phyloP scores from a whole-genome alignment of 2,888 invertebrate species.

The Bhutanitis thaidina region DNA sequence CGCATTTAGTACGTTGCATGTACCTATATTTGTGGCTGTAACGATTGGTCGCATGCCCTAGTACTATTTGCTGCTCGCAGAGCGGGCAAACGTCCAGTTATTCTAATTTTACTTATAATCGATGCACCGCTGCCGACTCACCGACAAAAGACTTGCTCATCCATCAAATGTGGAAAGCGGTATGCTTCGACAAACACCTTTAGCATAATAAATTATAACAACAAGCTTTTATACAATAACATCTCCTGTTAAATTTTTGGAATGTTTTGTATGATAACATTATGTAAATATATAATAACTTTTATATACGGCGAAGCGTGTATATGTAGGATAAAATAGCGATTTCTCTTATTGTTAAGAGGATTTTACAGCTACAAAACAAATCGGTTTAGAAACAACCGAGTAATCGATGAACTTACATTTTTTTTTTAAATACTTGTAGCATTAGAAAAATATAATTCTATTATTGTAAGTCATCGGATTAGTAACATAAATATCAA shows the following conservation, averaged over 20 bases:
- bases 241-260: too few relatives aligned
- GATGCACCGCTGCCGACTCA: conserved; percentile 68
- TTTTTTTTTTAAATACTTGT: too few relatives aligned
- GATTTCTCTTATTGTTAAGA: too few relatives aligned
- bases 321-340: too few relatives aligned
- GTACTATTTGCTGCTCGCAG: conserved; percentile 74
- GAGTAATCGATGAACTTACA: too few relatives aligned
- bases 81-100: conserved; percentile 78
- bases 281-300: conserved; percentile 24
- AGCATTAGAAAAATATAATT: too few relatives aligned
- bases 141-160: conserved; percentile 63
- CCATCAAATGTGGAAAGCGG: conserved; percentile 50
- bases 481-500: too few relatives aligned
- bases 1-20: conserved; percentile 59
- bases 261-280: conserved; percentile 33
- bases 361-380: too few relatives aligned
- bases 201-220: background rate
- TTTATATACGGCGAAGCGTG: too few relatives aligned
- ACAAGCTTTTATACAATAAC: too few relatives aligned
- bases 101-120: conserved; percentile 79
- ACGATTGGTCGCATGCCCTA: conserved; percentile 78
- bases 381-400: too few relatives aligned
- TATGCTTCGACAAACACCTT: conserved; percentile 14
- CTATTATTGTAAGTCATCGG: too few relatives aligned
- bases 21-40: conserved; percentile 60